Conservation (phyloP, 1,140 invertebrate genomes). For the Argopecten irradians region DNA sequence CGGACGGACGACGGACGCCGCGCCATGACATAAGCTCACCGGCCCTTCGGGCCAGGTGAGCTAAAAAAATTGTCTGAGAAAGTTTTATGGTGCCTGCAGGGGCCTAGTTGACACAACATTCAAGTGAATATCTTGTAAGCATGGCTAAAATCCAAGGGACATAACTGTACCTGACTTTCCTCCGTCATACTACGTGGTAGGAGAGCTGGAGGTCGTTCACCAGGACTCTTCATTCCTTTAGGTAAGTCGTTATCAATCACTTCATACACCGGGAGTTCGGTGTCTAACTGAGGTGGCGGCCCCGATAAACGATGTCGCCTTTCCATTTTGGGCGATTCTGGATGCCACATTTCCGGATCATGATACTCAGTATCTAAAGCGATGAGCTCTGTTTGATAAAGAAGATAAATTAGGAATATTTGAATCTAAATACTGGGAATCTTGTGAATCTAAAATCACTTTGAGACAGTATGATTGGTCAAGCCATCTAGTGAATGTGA, state of each 20-base stretch:
- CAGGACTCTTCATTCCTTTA: background rate
- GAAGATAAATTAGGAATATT: background rate
- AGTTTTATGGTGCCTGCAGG: no score
- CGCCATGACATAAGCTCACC: no score
- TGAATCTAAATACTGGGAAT: no score
- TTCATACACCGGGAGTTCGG: background rate
- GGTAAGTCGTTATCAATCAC: background rate
- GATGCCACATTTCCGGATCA: slow-evolving; percentile 61
- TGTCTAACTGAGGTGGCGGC: background rate
- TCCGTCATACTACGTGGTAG: background rate
- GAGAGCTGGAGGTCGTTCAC: slow-evolving; percentile 2
- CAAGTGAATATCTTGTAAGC: background rate
- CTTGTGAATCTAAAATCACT: no score
- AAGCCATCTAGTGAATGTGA: no score
- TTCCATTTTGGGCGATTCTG: slow-evolving; percentile 50
- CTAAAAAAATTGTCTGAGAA: no score
- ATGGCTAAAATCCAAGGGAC: background rate
- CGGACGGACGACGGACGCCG: no score
- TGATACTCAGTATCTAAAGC: slow-evolving; percentile 68
- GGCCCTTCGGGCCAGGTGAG: no score
- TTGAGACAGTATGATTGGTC: no score
- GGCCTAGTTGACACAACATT: no score
- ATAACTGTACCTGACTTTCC: background rate
- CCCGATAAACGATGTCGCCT: background rate
- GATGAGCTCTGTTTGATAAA: slow-evolving; percentile 59